Base-by-base conservation (phyloP, 2,888 invertebrate genomes). In the Laspeyria flexula region DNA sequence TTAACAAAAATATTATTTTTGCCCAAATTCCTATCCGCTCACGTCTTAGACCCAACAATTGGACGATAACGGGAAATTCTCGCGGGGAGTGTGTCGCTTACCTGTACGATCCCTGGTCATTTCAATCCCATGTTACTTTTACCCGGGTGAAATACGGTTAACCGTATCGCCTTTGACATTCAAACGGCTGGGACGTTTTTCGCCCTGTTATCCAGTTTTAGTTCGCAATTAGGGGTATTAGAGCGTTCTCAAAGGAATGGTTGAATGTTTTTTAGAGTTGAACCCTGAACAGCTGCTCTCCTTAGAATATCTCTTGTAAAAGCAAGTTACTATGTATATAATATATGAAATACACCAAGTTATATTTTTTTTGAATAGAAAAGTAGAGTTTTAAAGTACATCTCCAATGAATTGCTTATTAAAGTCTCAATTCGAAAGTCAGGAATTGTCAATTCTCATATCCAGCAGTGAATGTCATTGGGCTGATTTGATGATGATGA, bases 91-190 rank as follows among this genome's bases (percentile, higher is more conserved):
- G 55, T 62, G 71, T 66, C 65, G 68, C 47, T 66, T 66, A 71
- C 66, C 66, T 66, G 49, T 33, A 58, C 30, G 34, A 37, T 58
- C 67, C 71, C 71, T 45, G 71, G 71, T 67, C 71, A 59, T 71
- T 66, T 67, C 55, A 46, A 50, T 55, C 63, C 68, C 52, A 35
- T 59, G 71, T 71, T 63, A 67, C 71, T 67, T 66, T 62, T 50
- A 25, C 49, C 53, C 39, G 64, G 40, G 59, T 67, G 45, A 66
- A 66, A 66, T 62, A 71, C 71, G 64, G 47, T 56, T 67, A 71
- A 62, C 47, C 47, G 52, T 66, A 55, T 53, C 55, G 47, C 67
- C 66, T 66, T 67, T 66, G 66, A 71, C 66, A 71, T 66, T 44
- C 39, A 38, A 43, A 59, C 49, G 47, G 46, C 40, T 43, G 21